Percentiles rank a stretch among this genome's conserved stretches.
Evolutionary conservation across 1,140 invertebrate genomes (phyloP).

Genomic region (Mylabris phalerata): DNA sequence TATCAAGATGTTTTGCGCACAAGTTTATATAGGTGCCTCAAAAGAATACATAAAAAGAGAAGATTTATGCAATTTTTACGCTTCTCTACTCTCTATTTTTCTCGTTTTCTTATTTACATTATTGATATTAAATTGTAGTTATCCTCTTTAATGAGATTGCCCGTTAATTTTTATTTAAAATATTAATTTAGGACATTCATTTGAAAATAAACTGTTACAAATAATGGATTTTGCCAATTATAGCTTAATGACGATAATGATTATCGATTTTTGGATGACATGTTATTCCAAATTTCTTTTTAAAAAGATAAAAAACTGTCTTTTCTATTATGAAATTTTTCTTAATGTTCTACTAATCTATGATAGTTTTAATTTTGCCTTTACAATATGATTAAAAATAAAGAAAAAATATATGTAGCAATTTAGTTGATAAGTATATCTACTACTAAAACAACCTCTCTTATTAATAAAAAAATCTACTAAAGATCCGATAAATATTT

Average conservation of each 20-base stretch:
- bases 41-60: too few relatives aligned
- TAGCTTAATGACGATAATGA: too few relatives aligned
- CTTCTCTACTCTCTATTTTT: too few relatives aligned
- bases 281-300: conserved; percentile 11
- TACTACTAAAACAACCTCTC: conserved; percentile 19
- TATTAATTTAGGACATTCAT: too few relatives aligned
- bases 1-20: conserved; percentile 16
- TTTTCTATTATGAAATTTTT: conserved; percentile 21
- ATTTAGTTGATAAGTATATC: conserved; percentile 25
- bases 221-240: not conserved
- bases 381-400: conserved; percentile 18
- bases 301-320: not conserved
- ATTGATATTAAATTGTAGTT: conserved; percentile 10
- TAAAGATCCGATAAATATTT: conserved; percentile 14
- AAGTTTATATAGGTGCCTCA: conserved; percentile 12
- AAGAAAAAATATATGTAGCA: conserved; percentile 20
- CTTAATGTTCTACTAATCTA: conserved; percentile 24
- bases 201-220: not conserved
- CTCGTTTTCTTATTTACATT: conserved; percentile 1
- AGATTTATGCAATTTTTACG: too few relatives aligned
- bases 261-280: not conserved
- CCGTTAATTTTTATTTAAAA: conserved; percentile 2
- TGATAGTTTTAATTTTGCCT: conserved; percentile 21
- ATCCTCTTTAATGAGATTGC: conserved; percentile 14
- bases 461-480: conserved; percentile 21